These are phyloP conservation scores for Megaceryle torquata DNA, from an alignment of 2,113 vertebrate genomes.

Conservation along the genomic window DNA sequence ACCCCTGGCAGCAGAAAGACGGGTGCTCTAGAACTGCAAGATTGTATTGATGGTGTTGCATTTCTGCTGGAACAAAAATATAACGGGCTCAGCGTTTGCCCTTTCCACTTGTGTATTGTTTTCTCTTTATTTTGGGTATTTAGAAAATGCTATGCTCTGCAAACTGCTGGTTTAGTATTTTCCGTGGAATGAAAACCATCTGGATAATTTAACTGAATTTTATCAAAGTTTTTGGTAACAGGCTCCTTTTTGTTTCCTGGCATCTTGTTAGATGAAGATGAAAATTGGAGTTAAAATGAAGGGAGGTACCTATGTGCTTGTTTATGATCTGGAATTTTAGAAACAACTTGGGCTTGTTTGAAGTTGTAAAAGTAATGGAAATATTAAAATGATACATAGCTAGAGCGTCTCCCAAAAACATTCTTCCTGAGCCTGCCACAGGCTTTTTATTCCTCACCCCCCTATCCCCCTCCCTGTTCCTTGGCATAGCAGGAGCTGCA, in stretches of 20 bases:
- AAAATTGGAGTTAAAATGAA: background rate
- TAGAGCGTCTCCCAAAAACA: background rate
- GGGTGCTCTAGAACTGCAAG: conserved; percentile 40
- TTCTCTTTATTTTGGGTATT: conserved; percentile 64
- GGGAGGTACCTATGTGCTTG: background rate
- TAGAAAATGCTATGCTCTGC: conserved; percentile 50
- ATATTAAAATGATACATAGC: background rate
- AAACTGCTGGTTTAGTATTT: conserved; percentile 57
- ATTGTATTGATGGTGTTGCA: conserved; percentile 20
- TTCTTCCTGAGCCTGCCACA: background rate
- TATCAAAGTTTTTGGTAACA: background rate
- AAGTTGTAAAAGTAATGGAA: background rate
- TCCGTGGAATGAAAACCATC: conserved; percentile 66
- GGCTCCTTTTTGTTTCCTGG: conserved; percentile 15
- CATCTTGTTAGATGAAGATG: background rate
- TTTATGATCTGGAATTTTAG: background rate
- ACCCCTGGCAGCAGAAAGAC: background rate
- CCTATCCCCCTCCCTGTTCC: background rate
- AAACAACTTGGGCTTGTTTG: background rate
- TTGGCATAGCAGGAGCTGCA: background rate
- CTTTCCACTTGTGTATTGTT: conserved; percentile 64
- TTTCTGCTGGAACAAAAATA: conserved; percentile 62
- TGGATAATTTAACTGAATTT: conserved; percentile 58
- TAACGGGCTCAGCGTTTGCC: conserved; percentile 50
- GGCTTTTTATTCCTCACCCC: background rate